A percentile compares a stretch with the other conserved stretches of the same genome.
Conservation (phyloP, 2,113 vertebrate species). For the Tachysurus fulvidraco region DNA sequence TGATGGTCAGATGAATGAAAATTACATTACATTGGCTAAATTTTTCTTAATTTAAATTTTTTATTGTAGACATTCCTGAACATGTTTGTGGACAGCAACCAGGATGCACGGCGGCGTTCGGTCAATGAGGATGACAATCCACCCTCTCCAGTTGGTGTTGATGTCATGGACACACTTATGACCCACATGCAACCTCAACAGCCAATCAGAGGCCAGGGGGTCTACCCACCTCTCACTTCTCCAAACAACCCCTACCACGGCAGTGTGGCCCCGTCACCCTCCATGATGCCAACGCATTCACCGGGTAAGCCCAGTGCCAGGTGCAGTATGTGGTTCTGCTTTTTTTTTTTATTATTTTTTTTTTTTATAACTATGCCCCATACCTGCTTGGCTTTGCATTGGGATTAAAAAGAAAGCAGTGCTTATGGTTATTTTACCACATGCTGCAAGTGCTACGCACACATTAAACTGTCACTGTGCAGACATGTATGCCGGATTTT, state of each 20-base stretch:
- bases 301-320: slow-evolving; percentile 76
- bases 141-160: slow-evolving; percentile 92
- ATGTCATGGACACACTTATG: slow-evolving; percentile 92
- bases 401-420: background rate
- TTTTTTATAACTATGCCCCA: background rate
- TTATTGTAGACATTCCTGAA: slow-evolving; percentile 89
- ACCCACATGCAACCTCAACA: slow-evolving; percentile 84
- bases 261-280: slow-evolving; percentile 89
- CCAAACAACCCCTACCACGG: slow-evolving; percentile 90
- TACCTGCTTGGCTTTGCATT: slow-evolving; percentile 33
- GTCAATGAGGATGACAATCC: slow-evolving; percentile 98
- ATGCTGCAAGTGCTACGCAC: slow-evolving; percentile 39
- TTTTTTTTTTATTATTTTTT: no score
- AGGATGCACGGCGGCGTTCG: slow-evolving; percentile 92
- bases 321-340: background rate
- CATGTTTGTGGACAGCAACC: slow-evolving; percentile 99
- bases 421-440: slow-evolving; percentile 25
- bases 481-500: slow-evolving; percentile 26
- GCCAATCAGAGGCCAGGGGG: slow-evolving; percentile 66
- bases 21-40: background rate
- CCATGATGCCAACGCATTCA: slow-evolving; percentile 97
- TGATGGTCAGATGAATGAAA: background rate
- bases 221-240: slow-evolving; percentile 93
- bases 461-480: slow-evolving; percentile 51
- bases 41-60: background rate